A percentile compares a stretch with the other conserved stretches of the same genome.
Evolutionary conservation across 2,113 vertebrate species (phyloP).

Genomic region (Himantopus leucocephalus): DNA sequence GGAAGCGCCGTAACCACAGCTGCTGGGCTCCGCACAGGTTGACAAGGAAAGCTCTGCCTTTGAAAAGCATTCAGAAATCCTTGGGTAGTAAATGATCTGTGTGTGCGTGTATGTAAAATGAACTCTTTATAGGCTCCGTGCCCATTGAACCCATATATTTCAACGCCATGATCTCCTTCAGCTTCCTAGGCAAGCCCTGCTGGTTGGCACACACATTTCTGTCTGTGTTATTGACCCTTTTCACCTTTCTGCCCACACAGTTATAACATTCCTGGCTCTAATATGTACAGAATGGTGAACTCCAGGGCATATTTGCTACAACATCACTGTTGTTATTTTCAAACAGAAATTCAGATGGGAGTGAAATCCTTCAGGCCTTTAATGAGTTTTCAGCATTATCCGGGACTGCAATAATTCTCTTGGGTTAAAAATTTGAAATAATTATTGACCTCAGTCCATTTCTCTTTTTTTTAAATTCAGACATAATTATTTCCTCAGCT

Average conservation of each 20-base stretch:
- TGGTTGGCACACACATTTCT: background rate
- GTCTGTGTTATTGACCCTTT: background rate
- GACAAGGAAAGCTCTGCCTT: background rate
- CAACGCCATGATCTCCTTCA: background rate
- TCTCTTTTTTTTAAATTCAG: background rate
- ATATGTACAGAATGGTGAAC: background rate
- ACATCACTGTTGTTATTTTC: constrained; percentile 48
- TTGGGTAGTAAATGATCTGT: background rate
- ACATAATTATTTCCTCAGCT: constrained; percentile 71
- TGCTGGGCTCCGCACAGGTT: background rate
- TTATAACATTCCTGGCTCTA: background rate
- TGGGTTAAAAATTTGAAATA: constrained; percentile 65
- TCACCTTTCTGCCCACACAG: background rate
- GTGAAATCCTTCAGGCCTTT: constrained; percentile 60
- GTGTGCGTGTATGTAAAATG: background rate
- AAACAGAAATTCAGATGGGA: constrained; percentile 40
- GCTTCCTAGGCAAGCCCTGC: background rate
- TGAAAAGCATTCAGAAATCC: background rate
- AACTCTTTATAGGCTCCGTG: background rate
- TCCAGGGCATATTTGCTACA: background rate
- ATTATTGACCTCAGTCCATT: constrained; percentile 59
- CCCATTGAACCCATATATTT: background rate
- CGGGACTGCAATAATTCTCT: constrained; percentile 48
- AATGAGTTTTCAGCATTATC: constrained; percentile 72
- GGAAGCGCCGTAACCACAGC: background rate